These are phyloP conservation scores for honey bee (Apis mellifera) DNA, from an alignment of 1,140 invertebrate genomes.

Conservation along the genomic window DNA sequence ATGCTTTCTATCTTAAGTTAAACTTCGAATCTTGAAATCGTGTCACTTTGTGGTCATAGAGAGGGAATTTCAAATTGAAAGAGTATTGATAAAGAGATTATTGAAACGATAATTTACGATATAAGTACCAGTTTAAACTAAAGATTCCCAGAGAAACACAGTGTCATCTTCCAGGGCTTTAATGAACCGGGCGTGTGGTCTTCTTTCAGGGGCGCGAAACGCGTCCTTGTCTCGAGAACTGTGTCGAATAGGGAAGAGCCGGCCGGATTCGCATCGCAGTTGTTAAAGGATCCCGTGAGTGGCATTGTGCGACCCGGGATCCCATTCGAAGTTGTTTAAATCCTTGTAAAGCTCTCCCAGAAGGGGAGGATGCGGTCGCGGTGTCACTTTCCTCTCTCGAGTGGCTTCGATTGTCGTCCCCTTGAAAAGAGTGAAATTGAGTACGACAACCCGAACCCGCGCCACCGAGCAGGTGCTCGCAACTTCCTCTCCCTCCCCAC, in stretches of 20 bases:
- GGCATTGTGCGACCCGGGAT: slow-evolving; percentile 65
- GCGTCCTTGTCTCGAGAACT: slow-evolving; percentile 50
- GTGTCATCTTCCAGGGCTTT: slow-evolving; percentile 1
- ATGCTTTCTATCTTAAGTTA: no score
- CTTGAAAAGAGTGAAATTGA: slow-evolving; percentile 68
- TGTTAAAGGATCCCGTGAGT: slow-evolving; percentile 66
- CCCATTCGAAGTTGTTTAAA: slow-evolving; percentile 79
- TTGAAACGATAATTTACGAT: no score
- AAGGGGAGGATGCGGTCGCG: slow-evolving; percentile 56
- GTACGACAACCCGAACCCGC: slow-evolving; percentile 49
- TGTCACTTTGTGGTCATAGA: no score
- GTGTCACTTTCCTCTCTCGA: slow-evolving; percentile 77
- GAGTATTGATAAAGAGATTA: no score
- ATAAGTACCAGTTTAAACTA: no score
- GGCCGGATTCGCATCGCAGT: slow-evolving; percentile 47
- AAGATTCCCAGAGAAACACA: no score
- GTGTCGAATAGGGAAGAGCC: slow-evolving; percentile 52
- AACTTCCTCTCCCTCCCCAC: background rate
- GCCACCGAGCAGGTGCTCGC: slow-evolving; percentile 56
- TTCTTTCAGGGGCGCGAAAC: slow-evolving; percentile 14
- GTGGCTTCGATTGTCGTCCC: slow-evolving; percentile 75
- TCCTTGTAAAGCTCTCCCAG: slow-evolving; percentile 74
- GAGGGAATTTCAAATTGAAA: no score
- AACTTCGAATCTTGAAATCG: no score
- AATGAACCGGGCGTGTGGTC: slow-evolving; percentile 46